Evolutionary conservation across 2,888 invertebrate species (phyloP).

Genomic region (Pollenia angustigena): DNA sequence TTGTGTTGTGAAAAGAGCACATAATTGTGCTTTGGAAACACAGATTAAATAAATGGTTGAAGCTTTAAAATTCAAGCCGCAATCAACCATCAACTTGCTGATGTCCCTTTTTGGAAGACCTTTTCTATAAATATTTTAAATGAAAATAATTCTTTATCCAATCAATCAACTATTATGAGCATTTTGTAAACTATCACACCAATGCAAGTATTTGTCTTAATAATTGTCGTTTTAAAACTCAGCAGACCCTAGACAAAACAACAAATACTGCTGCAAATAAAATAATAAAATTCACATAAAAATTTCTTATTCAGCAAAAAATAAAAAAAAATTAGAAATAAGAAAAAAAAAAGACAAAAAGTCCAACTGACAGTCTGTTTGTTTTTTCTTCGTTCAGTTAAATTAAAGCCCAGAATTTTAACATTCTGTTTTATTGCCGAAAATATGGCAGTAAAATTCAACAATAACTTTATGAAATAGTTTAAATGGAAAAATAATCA

Average conservation of each 20-base stretch:
- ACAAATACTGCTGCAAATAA: constrained; percentile 11
- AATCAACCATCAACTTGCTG: too few relatives aligned
- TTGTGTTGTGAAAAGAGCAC: too few relatives aligned
- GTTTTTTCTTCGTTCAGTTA: background rate
- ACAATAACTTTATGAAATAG: constrained; percentile 15
- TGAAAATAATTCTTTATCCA: too few relatives aligned
- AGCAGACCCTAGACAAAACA: constrained; percentile 14
- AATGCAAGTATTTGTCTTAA: constrained; percentile 50
- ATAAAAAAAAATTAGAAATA: constrained; percentile 6
- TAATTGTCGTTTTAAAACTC: constrained; percentile 47
- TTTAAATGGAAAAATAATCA: constrained; percentile 12
- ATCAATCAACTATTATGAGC: constrained; percentile 20
- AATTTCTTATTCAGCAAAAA: background rate
- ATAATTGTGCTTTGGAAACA: too few relatives aligned
- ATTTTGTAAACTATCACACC: constrained; percentile 30
- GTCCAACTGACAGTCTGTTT: background rate
- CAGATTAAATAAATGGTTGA: too few relatives aligned
- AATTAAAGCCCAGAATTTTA: background rate
- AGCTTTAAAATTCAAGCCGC: too few relatives aligned
- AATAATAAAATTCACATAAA: background rate
- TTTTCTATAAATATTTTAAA: too few relatives aligned
- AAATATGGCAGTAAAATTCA: background rate
- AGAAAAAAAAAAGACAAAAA: background rate
- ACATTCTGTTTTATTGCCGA: background rate
- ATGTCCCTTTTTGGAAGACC: too few relatives aligned